These are phyloP conservation scores for Suricata suricatta DNA, from an alignment of 2,113 vertebrate species.

Conservation along the genomic window DNA sequence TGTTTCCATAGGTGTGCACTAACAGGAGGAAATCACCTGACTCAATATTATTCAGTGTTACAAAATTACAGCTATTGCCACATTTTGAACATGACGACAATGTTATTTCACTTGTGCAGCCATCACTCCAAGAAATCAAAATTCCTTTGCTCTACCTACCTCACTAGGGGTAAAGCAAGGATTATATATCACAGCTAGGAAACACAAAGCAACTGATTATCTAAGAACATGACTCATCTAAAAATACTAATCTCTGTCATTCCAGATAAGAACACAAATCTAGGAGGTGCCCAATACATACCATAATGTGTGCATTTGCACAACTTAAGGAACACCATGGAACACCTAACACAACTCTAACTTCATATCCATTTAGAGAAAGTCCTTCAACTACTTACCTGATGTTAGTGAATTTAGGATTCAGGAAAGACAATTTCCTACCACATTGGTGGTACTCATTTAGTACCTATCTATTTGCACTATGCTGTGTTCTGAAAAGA, in stretches of 20 bases:
- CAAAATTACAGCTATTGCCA: not conserved
- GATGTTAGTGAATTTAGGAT: conserved; percentile 47
- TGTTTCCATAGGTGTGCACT: not conserved
- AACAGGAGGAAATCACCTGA: not conserved
- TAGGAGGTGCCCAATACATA: not conserved
- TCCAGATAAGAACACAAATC: conserved; percentile 37
- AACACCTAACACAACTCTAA: conserved; percentile 14
- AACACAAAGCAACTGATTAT: conserved; percentile 43
- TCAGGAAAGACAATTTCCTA: conserved; percentile 17
- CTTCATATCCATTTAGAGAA: not conserved
- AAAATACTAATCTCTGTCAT: conserved; percentile 23
- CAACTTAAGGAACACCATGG: not conserved
- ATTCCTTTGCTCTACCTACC: conserved; percentile 34
- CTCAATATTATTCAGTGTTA: not conserved
- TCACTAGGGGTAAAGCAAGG: not conserved
- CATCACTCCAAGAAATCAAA: conserved; percentile 20
- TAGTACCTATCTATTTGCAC: not conserved
- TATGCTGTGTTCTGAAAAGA: conserved; percentile 25
- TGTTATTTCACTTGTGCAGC: not conserved
- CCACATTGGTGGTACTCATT: not conserved
- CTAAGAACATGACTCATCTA: conserved; percentile 37
- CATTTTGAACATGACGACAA: not conserved
- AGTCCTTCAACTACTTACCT: not conserved
- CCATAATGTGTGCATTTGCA: not conserved
- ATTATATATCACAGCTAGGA: conserved; percentile 48